Conservation (phyloP, 2,113 vertebrate species). For the Antechinus stuartii region DNA sequence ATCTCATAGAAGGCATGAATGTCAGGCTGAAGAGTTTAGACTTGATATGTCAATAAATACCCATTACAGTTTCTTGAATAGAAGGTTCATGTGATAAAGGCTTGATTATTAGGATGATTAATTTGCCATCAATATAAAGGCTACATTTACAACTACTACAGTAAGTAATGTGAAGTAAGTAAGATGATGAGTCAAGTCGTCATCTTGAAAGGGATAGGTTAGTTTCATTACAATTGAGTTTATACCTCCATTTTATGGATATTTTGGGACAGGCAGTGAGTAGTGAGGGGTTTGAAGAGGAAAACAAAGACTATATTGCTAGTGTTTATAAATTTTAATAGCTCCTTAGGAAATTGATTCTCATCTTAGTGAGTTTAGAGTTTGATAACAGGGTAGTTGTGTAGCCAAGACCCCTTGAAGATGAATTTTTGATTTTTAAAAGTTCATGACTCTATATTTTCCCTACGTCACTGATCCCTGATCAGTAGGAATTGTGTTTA, state of each 20-base stretch:
- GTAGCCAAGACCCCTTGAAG: neutral
- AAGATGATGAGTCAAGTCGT: neutral
- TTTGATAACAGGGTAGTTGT: neutral
- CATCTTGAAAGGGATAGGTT: neutral
- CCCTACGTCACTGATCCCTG: neutral
- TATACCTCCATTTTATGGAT: neutral
- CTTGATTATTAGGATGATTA: neutral
- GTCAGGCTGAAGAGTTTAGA: neutral
- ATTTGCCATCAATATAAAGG: neutral
- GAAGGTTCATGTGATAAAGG: neutral
- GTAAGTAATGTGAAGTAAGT: neutral
- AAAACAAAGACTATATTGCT: neutral
- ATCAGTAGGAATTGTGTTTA: neutral
- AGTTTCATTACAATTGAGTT: neutral
- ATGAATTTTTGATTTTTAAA: neutral
- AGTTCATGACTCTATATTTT: neutral
- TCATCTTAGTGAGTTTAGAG: neutral
- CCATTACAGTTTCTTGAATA: neutral
- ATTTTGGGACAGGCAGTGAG: neutral
- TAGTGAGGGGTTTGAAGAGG: neutral
- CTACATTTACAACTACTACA: neutral
- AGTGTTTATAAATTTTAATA: neutral
- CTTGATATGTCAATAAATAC: neutral
- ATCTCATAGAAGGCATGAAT: neutral
- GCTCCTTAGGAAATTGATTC: neutral